Evolutionary conservation across 2,888 invertebrate genomes (phyloP).

Genomic region (Euplagia quadripunctaria): DNA sequence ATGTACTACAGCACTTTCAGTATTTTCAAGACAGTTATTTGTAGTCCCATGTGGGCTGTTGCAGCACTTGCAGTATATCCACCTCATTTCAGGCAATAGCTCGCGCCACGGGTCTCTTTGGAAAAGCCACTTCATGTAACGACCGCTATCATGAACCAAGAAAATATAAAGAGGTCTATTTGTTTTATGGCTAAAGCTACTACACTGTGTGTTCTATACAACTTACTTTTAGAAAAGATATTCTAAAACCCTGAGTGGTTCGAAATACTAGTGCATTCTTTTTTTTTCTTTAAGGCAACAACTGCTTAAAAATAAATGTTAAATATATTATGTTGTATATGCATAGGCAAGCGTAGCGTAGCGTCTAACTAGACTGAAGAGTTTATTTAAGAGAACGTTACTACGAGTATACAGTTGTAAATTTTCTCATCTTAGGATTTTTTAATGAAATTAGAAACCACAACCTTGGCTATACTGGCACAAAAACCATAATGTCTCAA

Average conservation of each 20-base stretch:
- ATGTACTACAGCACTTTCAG: constrained; percentile 23
- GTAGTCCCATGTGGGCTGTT: constrained; percentile 61
- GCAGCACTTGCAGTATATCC: constrained; percentile 63
- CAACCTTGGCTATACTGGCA: too few species aligned
- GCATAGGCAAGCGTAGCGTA: too few species aligned
- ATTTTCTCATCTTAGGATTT: too few species aligned
- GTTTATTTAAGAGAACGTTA: too few species aligned
- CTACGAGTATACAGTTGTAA: too few species aligned
- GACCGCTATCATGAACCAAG: constrained; percentile 59
- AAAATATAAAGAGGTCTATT: constrained; percentile 60
- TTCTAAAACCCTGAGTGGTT: neutral
- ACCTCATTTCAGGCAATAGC: constrained; percentile 66
- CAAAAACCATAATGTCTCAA: too few species aligned
- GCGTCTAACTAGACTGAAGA: too few species aligned
- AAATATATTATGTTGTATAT: neutral
- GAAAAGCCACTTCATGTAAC: constrained; percentile 61
- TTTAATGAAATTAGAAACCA: too few species aligned
- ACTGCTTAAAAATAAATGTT: neutral
- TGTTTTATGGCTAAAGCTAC: constrained; percentile 52
- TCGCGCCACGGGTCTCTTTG: constrained; percentile 62
- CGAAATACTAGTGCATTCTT: neutral
- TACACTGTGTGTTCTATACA: constrained; percentile 46
- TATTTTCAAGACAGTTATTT: constrained; percentile 44
- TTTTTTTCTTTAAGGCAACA: neutral
- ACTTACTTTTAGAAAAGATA: constrained; percentile 16